These are phyloP conservation scores for Cebidichthys violaceus DNA, from an alignment of 2,113 vertebrate species.

Conservation along the genomic window DNA sequence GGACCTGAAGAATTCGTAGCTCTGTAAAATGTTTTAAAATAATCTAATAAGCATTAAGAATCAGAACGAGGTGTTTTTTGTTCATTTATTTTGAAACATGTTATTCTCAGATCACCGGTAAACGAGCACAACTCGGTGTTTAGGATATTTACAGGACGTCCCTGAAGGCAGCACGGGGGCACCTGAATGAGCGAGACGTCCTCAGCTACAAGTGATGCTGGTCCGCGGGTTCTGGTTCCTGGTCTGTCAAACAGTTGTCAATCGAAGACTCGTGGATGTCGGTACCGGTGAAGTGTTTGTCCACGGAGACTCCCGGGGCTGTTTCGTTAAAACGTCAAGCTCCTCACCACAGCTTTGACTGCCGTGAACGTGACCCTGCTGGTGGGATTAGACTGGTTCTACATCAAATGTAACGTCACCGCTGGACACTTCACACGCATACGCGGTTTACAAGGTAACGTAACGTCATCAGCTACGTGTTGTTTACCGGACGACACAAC, in stretches of 20 bases:
- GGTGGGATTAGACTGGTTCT: neutral
- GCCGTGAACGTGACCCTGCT: neutral
- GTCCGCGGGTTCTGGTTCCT: neutral
- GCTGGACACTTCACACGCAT: neutral
- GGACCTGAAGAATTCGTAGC: neutral
- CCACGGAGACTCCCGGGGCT: conserved; percentile 1
- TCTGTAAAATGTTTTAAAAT: neutral
- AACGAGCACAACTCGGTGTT: accelerated
- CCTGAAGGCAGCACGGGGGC: conserved; percentile 26
- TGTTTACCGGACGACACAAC: neutral
- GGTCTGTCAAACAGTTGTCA: neutral
- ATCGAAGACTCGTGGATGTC: neutral
- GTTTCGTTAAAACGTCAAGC: neutral
- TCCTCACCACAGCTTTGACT: neutral
- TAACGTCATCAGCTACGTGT: neutral
- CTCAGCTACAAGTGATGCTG: neutral
- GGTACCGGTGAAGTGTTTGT: neutral
- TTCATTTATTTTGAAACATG: neutral
- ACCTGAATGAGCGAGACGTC: neutral
- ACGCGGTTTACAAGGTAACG: conserved; percentile 22
- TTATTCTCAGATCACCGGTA: no score
- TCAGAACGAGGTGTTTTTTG: neutral
- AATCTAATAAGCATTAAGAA: neutral
- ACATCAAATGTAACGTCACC: neutral
- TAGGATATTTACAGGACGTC: neutral